A percentile compares a stretch with the other conserved stretches of the same genome.
Conservation (phyloP, 2,113 vertebrate species). For the Pedionomus torquatus region DNA sequence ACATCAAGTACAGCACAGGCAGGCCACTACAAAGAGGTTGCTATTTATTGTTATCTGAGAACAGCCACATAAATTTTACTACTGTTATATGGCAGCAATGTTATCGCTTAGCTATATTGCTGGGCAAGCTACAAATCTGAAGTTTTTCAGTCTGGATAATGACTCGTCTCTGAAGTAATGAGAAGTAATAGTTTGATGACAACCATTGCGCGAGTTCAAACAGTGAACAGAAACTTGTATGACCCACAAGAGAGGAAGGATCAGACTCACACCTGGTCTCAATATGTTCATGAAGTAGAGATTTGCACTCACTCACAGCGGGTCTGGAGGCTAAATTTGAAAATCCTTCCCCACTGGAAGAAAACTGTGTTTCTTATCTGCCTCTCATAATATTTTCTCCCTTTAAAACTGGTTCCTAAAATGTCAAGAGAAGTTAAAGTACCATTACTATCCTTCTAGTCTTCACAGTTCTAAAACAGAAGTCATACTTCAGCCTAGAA, state of each 20-base stretch:
- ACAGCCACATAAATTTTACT: not conserved
- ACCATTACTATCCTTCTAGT: not conserved
- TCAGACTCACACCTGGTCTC: slow-evolving; percentile 20
- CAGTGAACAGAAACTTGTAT: not conserved
- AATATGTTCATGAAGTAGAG: slow-evolving; percentile 1
- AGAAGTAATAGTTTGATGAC: slow-evolving; percentile 22
- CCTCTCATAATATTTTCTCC: not conserved
- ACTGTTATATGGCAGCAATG: not conserved
- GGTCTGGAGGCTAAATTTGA: not conserved
- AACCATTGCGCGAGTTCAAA: not conserved
- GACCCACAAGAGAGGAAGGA: slow-evolving; percentile 10
- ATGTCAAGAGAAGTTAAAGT: not conserved
- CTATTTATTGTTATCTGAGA: not conserved
- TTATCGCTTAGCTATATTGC: not conserved
- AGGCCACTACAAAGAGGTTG: not conserved
- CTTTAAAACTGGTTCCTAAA: not conserved
- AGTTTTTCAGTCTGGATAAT: not conserved
- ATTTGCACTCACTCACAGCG: not conserved
- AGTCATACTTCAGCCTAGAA: not conserved
- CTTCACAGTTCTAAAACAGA: not conserved
- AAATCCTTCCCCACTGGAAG: not conserved
- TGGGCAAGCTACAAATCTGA: not conserved
- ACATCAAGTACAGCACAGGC: not conserved
- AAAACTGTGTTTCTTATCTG: not conserved
- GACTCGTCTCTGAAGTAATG: not conserved